A percentile compares a stretch with the other conserved stretches of the same genome.
Conservation (phyloP, 2,113 vertebrate species). For the Rhadina sibilatrix region DNA sequence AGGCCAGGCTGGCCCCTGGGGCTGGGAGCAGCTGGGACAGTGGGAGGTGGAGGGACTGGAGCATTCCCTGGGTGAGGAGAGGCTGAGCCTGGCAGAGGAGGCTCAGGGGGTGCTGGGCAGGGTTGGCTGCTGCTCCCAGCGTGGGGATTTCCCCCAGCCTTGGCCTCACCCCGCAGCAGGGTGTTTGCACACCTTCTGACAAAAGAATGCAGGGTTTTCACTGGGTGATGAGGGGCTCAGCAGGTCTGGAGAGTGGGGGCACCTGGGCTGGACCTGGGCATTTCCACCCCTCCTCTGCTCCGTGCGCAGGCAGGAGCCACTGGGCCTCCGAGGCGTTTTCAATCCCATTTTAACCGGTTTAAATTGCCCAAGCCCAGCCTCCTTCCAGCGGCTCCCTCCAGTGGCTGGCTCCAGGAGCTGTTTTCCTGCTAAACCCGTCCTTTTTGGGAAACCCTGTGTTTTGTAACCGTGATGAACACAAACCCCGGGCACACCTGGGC, state of each 20-base stretch:
- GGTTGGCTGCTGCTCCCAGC: rapidly evolving
- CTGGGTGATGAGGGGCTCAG: rapidly evolving
- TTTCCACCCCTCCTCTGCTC: neutral
- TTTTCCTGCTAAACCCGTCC: neutral
- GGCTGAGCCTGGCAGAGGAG: neutral
- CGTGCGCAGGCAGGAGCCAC: neutral
- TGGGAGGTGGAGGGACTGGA: neutral
- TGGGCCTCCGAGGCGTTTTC: rapidly evolving
- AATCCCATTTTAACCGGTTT: neutral
- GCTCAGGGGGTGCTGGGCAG: neutral
- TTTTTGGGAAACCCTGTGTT: neutral
- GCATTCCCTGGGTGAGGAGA: neutral
- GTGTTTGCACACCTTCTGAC: no score
- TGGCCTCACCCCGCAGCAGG: neutral
- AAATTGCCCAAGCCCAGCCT: neutral
- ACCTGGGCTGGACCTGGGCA: neutral
- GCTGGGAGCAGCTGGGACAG: neutral
- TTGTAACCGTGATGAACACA: rapidly evolving
- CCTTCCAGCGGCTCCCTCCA: neutral
- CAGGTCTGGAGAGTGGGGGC: neutral
- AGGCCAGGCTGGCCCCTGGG: neutral
- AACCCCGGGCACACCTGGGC: neutral
- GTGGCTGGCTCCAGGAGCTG: neutral
- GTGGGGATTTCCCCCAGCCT: neutral
- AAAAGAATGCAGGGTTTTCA: neutral